Conservation (phyloP, 2,888 invertebrate genomes). For the Drosophila nr. perissopoda region DNA sequence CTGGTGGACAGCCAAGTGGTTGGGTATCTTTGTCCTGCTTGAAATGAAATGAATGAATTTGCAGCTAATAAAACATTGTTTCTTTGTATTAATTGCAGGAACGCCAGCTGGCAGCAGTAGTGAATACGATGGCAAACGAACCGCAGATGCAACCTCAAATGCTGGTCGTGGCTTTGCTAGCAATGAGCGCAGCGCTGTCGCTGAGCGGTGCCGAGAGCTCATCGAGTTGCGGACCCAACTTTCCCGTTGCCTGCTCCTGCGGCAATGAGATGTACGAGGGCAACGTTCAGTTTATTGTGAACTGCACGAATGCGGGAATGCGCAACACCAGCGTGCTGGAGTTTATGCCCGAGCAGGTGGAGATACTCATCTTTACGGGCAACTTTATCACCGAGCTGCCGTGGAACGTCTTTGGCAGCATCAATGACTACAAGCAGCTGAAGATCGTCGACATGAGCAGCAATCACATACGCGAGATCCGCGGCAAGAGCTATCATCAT, state of each 20-base stretch:
- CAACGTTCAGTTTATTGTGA: conserved; percentile 87
- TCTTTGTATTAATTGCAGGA: conserved; percentile 63
- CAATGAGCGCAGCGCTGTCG: conserved; percentile 50
- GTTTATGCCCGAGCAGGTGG: conserved; percentile 88
- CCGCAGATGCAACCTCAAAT: conserved; percentile 44
- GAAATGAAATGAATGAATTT: conserved; percentile 54
- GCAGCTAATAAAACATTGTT: conserved; percentile 60
- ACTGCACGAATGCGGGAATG: conserved; percentile 89
- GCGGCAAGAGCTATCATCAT: conserved; percentile 91
- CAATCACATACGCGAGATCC: conserved; percentile 89
- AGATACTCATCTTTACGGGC: conserved; percentile 90
- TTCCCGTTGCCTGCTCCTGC: conserved; percentile 86
- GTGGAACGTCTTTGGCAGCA: conserved; percentile 90
- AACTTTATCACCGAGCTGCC: conserved; percentile 88
- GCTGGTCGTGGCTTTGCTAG: conserved; percentile 49
- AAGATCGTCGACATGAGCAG: conserved; percentile 90
- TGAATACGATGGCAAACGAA: conserved; percentile 51
- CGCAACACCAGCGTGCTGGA: conserved; percentile 87
- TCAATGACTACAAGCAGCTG: conserved; percentile 87
- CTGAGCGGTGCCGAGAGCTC: conserved; percentile 56
- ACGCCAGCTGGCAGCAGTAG: not conserved
- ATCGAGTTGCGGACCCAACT: conserved; percentile 85
- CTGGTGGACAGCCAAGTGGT: not conserved
- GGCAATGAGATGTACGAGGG: conserved; percentile 86
- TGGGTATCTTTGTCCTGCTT: not conserved